phyloP scores from a whole-genome alignment of 2,113 vertebrate genomes.

The Gasterosteus nipponicus region DNA sequence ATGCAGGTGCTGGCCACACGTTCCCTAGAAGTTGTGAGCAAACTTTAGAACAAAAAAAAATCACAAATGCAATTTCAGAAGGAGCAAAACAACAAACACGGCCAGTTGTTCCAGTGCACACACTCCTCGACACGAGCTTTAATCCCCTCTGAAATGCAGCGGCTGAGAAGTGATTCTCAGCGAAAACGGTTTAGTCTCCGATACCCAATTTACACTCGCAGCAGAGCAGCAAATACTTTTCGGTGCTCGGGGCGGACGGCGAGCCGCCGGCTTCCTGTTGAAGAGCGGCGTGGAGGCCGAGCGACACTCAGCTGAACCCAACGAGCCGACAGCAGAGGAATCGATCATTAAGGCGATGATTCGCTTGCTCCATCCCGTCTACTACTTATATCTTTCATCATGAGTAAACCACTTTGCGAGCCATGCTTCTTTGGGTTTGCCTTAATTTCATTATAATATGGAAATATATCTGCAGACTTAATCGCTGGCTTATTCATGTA shows the following conservation, averaged over 20 bases:
- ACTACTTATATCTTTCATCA: neutral
- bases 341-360: neutral
- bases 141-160: slow-evolving; percentile 55
- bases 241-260: slow-evolving; percentile 30
- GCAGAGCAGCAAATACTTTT: slow-evolving; percentile 46
- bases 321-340: neutral
- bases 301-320: neutral
- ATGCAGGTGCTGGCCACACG: slow-evolving; percentile 72
- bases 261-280: slow-evolving; percentile 21
- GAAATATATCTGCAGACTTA: neutral
- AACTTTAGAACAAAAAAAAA: slow-evolving; percentile 50
- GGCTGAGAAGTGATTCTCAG: slow-evolving; percentile 36
- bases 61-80: slow-evolving; percentile 42
- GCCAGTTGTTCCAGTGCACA: slow-evolving; percentile 39
- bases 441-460: neutral
- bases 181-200: slow-evolving; percentile 50
- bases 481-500: neutral
- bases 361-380: neutral
- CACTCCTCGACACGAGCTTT: slow-evolving; percentile 43
- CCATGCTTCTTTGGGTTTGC: neutral
- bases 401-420: neutral
- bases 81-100: slow-evolving; percentile 25
- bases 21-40: slow-evolving; percentile 53
- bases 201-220: slow-evolving; percentile 50
- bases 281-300: slow-evolving; percentile 23